Conservation (phyloP, 2,888 invertebrate species). For the Lamproptera curius region DNA sequence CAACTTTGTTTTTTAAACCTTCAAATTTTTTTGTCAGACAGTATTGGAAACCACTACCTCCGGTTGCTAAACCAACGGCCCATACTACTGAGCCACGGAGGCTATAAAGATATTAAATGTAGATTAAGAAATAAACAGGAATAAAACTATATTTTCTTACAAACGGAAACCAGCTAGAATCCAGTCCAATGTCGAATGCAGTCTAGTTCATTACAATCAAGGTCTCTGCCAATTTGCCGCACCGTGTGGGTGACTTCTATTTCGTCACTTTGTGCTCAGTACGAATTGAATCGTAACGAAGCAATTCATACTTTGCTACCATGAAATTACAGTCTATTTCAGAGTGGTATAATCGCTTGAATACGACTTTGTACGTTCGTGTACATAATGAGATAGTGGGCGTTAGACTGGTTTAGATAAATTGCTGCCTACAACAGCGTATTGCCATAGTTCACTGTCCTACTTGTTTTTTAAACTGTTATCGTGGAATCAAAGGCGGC, state of each 20-base stretch:
- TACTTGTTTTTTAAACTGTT: too few relatives aligned
- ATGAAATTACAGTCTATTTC: not conserved
- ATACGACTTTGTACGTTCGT: conserved; percentile 8
- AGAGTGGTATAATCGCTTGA: not conserved
- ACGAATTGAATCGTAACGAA: not conserved
- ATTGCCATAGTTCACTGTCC: not conserved
- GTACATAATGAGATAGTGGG: conserved; percentile 29
- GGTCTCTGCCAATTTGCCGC: conserved; percentile 23
- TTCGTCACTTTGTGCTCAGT: conserved; percentile 3
- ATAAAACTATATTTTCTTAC: conserved; percentile 2
- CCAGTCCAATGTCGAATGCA: conserved; percentile 12
- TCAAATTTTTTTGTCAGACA: too few relatives aligned
- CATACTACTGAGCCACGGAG: not conserved
- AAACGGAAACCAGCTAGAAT: conserved; percentile 3
- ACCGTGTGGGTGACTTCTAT: conserved; percentile 19
- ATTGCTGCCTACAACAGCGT: conserved; percentile 19
- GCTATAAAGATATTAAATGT: not conserved
- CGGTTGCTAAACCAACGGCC: too few relatives aligned
- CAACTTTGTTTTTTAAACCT: too few relatives aligned
- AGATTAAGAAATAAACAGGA: not conserved
- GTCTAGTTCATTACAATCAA: conserved; percentile 22
- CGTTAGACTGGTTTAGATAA: conserved; percentile 25
- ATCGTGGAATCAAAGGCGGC: too few relatives aligned
- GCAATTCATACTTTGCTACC: not conserved
- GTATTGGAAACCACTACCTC: too few relatives aligned